A percentile compares a stretch with the other conserved stretches of the same genome.
These are phyloP conservation scores for Acromyrmex heyeri DNA, from an alignment of 1,140 invertebrate species.

Conservation along the genomic window DNA sequence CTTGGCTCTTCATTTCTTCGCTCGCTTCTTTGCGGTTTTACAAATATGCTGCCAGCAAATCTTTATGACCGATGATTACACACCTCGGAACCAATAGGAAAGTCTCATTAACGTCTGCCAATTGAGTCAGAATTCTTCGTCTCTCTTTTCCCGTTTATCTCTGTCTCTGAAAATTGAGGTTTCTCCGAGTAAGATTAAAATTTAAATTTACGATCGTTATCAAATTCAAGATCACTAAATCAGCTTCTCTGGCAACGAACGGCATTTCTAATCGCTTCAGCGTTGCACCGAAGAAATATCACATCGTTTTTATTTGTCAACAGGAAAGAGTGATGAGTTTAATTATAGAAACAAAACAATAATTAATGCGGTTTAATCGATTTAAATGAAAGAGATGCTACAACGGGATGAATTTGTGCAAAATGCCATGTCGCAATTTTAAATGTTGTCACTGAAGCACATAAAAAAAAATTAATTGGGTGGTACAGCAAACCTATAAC, in stretches of 20 bases:
- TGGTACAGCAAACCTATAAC: too few species aligned
- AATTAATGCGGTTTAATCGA: neutral
- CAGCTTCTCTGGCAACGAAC: neutral
- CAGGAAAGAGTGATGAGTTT: neutral
- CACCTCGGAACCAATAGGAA: slow-evolving; percentile 46
- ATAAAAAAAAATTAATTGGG: too few species aligned
- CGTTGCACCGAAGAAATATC: neutral
- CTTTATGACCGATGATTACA: slow-evolving; percentile 80
- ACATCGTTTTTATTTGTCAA: neutral
- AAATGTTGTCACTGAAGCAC: neutral
- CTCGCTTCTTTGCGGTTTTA: slow-evolving; percentile 45
- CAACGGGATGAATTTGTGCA: too few species aligned
- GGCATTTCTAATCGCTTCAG: neutral
- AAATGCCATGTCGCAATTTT: neutral
- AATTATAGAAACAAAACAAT: neutral
- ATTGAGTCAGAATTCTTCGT: slow-evolving; percentile 37
- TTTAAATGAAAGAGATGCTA: neutral
- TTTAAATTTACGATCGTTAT: neutral
- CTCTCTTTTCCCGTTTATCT: slow-evolving; percentile 25
- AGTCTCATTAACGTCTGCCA: slow-evolving; percentile 59
- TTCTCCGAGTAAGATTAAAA: slow-evolving; percentile 20
- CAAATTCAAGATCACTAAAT: slow-evolving; percentile 1
- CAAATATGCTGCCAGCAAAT: slow-evolving; percentile 65
- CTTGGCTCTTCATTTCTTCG: slow-evolving; percentile 27
- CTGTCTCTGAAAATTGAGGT: slow-evolving; percentile 17